Evolutionary conservation across 2,888 invertebrate species (phyloP).

Genomic region (Hydrotaea diabolus): DNA sequence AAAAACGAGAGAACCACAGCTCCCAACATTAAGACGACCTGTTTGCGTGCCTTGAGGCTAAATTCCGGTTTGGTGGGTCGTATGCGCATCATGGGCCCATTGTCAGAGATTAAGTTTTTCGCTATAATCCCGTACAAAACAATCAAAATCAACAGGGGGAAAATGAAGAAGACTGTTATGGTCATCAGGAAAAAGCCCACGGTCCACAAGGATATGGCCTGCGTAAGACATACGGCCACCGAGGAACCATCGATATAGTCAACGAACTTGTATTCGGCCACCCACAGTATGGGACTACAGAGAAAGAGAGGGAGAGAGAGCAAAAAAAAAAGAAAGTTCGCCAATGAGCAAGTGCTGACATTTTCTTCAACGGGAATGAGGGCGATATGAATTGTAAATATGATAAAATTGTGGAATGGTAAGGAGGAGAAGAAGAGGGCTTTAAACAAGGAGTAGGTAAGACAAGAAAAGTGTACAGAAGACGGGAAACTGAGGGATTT

Average conservation of each 20-base stretch:
- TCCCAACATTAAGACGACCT: constrained; percentile 93
- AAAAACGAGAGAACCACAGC: constrained; percentile 94
- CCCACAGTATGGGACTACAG: constrained; percentile 90
- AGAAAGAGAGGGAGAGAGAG: constrained; percentile 70
- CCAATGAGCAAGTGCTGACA: constrained; percentile 31
- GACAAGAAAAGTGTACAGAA: background rate
- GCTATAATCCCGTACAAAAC: constrained; percentile 92
- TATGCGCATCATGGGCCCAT: constrained; percentile 84
- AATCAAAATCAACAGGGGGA: constrained; percentile 90
- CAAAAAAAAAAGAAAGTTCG: constrained; percentile 25
- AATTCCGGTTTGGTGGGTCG: constrained; percentile 88
- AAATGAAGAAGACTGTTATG: constrained; percentile 89
- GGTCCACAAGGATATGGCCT: constrained; percentile 89
- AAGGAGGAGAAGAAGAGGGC: background rate
- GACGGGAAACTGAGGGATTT: background rate
- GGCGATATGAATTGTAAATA: constrained; percentile 68
- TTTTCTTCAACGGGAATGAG: constrained; percentile 51
- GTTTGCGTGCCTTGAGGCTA: constrained; percentile 88
- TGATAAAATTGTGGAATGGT: constrained; percentile 1
- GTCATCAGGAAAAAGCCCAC: constrained; percentile 89
- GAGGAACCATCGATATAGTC: constrained; percentile 87
- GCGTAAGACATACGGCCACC: constrained; percentile 89
- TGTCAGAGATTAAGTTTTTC: constrained; percentile 87
- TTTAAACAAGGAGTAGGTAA: background rate
- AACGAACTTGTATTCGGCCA: constrained; percentile 87